Evolutionary conservation across 2,113 vertebrate species (phyloP).

Genomic region (Elgaria multicarinata): DNA sequence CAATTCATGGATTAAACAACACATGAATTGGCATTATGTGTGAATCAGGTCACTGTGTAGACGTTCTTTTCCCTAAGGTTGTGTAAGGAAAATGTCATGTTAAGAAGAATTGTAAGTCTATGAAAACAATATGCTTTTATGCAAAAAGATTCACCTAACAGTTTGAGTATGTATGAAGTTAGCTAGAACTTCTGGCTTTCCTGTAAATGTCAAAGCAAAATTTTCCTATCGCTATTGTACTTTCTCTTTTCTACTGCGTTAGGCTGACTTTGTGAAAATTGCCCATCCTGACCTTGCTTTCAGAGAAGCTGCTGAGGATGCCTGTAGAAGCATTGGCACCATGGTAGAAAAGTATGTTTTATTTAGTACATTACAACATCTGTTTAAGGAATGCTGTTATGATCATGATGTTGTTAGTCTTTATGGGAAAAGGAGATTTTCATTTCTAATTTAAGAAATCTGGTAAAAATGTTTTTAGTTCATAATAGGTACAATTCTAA

Average conservation of each 20-base stretch:
- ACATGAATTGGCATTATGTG: no score
- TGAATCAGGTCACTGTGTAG: background rate
- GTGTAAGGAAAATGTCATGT: background rate
- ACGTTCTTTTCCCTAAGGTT: background rate
- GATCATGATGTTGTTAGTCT: background rate
- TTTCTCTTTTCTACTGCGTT: background rate
- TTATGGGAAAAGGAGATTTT: background rate
- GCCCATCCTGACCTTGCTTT: slow-evolving; percentile 91
- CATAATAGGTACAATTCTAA: background rate
- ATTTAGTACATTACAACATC: background rate
- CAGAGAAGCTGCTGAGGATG: slow-evolving; percentile 92
- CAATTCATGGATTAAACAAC: no score
- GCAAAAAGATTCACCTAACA: background rate
- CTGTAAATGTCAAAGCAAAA: background rate
- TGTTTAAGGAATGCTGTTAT: background rate
- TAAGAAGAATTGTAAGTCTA: background rate
- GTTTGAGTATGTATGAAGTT: background rate
- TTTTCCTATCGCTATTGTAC: slow-evolving; percentile 31
- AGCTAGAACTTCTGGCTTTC: background rate
- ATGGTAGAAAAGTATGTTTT: slow-evolving; percentile 91
- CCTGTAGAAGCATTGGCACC: slow-evolving; percentile 91
- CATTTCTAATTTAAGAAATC: background rate
- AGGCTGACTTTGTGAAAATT: slow-evolving; percentile 98
- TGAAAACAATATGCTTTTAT: background rate
- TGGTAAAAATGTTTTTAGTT: background rate